Evolutionary conservation across 2,888 invertebrate species (phyloP).

Genomic region (Thecocarcelia acutangulata): DNA sequence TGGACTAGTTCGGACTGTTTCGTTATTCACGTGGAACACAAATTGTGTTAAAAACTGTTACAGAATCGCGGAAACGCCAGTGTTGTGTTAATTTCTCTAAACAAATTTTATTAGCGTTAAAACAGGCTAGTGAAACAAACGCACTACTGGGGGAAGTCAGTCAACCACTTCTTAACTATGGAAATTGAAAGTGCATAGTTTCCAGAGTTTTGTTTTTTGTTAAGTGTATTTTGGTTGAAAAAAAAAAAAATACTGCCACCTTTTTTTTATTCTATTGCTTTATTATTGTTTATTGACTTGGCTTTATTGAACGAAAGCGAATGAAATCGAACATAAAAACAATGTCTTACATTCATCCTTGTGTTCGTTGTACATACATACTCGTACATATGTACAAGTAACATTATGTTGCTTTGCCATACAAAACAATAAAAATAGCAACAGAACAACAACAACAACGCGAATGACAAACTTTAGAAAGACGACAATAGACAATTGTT

Average conservation of each 20-base stretch:
- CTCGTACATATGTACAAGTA: slow-evolving; percentile 26
- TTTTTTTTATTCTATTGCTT: slow-evolving; percentile 39
- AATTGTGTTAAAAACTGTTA: too few species aligned
- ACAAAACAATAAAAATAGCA: slow-evolving; percentile 23
- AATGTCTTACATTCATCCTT: slow-evolving; percentile 59
- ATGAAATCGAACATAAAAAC: slow-evolving; percentile 42
- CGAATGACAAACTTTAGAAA: slow-evolving; percentile 46
- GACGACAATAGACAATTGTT: slow-evolving; percentile 64
- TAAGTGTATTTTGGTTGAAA: slow-evolving; percentile 15
- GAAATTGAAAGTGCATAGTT: too few species aligned
- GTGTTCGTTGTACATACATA: too few species aligned
- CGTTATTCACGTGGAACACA: too few species aligned
- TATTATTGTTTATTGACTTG: slow-evolving; percentile 62
- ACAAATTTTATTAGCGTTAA: too few species aligned
- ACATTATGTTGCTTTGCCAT: slow-evolving; percentile 57
- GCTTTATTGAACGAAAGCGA: slow-evolving; percentile 24
- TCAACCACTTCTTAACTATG: too few species aligned
- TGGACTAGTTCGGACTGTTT: too few species aligned
- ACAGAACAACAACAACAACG: slow-evolving; percentile 36
- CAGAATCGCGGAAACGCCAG: too few species aligned
- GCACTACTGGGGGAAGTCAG: too few species aligned
- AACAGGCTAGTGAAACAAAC: too few species aligned
- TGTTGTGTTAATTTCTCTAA: too few species aligned
- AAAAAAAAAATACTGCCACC: slow-evolving; percentile 29
- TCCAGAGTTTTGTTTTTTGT: too few species aligned